A percentile compares a stretch with the other conserved stretches of the same genome.
Evolutionary conservation across 92 coral and sea anemone species (phyloP).

Genomic region (Palythoa grandis): DNA sequence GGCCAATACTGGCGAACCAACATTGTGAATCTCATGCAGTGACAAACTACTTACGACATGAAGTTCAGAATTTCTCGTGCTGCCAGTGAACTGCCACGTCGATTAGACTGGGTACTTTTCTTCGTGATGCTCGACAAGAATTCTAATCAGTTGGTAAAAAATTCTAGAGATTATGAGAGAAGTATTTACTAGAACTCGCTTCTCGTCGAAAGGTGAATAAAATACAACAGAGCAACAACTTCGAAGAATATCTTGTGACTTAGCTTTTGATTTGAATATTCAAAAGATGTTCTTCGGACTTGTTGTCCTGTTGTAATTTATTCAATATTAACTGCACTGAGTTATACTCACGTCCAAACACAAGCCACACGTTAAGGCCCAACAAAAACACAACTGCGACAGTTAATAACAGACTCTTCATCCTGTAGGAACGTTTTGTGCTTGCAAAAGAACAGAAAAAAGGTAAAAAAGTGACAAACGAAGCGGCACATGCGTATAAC

Average conservation of each 20-base stretch:
- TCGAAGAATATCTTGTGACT: too few species aligned
- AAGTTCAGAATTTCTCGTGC: too few species aligned
- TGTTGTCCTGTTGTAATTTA: not conserved
- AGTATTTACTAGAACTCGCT: too few species aligned
- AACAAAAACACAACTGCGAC: slow-evolving; percentile 5
- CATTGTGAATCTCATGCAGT: too few species aligned
- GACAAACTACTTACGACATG: too few species aligned
- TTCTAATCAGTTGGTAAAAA: too few species aligned
- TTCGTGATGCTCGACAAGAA: too few species aligned
- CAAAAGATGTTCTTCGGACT: not conserved
- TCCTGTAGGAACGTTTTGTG: not conserved
- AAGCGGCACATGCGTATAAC: slow-evolving; percentile 8
- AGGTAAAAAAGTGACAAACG: not conserved
- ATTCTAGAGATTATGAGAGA: too few species aligned
- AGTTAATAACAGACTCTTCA: slow-evolving; percentile 19
- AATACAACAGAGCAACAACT: too few species aligned
- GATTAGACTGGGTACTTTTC: too few species aligned
- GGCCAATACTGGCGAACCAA: not conserved
- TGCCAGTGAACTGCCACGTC: too few species aligned
- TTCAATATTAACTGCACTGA: not conserved
- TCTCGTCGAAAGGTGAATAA: too few species aligned
- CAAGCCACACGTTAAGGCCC: slow-evolving; percentile 23
- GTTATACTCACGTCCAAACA: slow-evolving; percentile 25
- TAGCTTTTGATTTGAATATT: not conserved
- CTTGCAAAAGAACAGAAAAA: not conserved